These are phyloP conservation scores for Scyliorhinus canicula DNA, from an alignment of 2,797 vertebrate species.

Conservation along the genomic window DNA sequence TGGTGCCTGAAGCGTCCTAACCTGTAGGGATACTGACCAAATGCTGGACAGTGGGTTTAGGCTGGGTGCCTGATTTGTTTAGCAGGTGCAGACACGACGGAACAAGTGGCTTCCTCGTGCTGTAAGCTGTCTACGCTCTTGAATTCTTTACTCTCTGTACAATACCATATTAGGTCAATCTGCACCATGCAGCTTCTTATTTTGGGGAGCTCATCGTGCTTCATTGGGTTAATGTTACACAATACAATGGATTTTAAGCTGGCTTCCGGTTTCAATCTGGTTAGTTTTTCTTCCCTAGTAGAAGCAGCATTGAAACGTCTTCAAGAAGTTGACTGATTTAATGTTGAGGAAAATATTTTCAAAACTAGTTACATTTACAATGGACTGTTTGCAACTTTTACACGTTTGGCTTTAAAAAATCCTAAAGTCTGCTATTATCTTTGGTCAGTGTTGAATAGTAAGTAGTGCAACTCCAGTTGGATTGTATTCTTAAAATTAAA, in stretches of 20 bases:
- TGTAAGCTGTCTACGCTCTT: no score
- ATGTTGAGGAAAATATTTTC: no score
- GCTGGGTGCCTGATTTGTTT: no score
- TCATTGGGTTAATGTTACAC: background rate
- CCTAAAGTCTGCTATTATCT: background rate
- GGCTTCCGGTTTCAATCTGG: background rate
- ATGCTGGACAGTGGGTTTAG: no score
- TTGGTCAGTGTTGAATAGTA: background rate
- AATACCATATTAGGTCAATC: background rate
- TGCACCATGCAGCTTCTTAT: background rate
- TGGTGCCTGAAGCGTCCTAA: no score
- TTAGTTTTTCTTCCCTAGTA: background rate
- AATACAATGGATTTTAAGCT: background rate
- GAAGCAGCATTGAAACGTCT: background rate
- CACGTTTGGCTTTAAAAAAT: background rate
- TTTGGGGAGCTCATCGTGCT: background rate
- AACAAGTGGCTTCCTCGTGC: no score
- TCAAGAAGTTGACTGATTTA: background rate
- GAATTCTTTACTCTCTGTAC: background rate
- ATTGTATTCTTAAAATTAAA: background rate
- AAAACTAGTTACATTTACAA: background rate
- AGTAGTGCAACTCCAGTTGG: background rate
- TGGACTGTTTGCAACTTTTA: background rate
- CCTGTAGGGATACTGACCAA: no score
- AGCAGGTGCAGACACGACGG: no score